These are phyloP conservation scores for Villa cingulata DNA, from an alignment of 2,888 invertebrate species.

Conservation along the genomic window DNA sequence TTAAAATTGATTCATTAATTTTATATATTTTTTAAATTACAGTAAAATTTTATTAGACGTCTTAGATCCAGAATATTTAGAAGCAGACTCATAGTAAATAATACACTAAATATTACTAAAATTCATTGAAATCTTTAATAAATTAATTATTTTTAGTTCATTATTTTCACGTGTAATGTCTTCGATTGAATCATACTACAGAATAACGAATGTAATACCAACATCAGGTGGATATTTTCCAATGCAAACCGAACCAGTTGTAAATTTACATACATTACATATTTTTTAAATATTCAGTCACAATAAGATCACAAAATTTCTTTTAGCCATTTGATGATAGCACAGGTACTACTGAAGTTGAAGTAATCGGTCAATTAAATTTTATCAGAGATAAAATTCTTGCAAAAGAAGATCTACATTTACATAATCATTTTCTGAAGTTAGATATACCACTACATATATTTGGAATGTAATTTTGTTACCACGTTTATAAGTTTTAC, in stretches of 20 bases:
- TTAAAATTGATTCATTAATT: neutral
- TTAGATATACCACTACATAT: constrained; percentile 71
- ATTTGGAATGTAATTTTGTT: constrained; percentile 57
- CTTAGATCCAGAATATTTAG: constrained; percentile 53
- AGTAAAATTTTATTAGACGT: constrained; percentile 51
- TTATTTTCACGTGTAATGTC: constrained; percentile 50
- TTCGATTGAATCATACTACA: constrained; percentile 49
- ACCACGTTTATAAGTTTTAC: neutral
- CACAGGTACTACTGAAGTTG: constrained; percentile 32
- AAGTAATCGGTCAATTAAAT: constrained; percentile 48
- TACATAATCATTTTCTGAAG: constrained; percentile 50
- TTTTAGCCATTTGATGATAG: constrained; percentile 8
- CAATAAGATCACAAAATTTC: neutral
- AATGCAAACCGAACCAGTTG: constrained; percentile 15
- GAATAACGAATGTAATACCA: constrained; percentile 43
- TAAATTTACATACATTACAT: neutral
- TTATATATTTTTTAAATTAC: constrained; percentile 25
- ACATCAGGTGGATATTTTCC: constrained; percentile 40
- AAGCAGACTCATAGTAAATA: constrained; percentile 68
- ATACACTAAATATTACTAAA: neutral
- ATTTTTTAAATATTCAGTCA: neutral
- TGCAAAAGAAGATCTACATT: constrained; percentile 45
- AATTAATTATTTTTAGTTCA: constrained; percentile 36
- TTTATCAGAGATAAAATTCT: constrained; percentile 49
- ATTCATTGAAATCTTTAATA: constrained; percentile 9